These are phyloP conservation scores for Dinoponera quadriceps DNA, from an alignment of 1,140 invertebrate genomes.

Conservation along the genomic window DNA sequence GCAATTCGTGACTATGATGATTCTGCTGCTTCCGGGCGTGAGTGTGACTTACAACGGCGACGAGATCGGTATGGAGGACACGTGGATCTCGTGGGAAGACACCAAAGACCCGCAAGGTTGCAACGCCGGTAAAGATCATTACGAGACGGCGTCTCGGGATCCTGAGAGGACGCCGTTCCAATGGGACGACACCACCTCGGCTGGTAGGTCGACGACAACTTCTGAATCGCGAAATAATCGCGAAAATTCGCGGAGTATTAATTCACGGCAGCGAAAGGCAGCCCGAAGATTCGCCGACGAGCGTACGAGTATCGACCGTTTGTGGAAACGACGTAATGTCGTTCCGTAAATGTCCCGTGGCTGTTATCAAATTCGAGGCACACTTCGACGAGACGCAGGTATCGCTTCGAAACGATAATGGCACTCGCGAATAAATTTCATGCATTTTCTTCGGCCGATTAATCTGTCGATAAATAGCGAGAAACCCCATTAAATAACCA, in stretches of 20 bases:
- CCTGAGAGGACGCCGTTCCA: slow-evolving; percentile 89
- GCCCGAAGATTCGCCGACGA: neutral
- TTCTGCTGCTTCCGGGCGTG: slow-evolving; percentile 90
- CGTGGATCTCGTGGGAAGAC: slow-evolving; percentile 80
- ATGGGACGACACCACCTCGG: slow-evolving; percentile 88
- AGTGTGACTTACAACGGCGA: slow-evolving; percentile 92
- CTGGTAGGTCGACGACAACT: slow-evolving; percentile 81
- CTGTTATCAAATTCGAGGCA: neutral
- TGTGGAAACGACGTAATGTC: neutral
- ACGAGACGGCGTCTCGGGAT: slow-evolving; percentile 84
- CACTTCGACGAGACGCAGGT: neutral
- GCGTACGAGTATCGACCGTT: neutral
- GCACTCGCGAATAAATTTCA: neutral
- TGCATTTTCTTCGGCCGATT: neutral
- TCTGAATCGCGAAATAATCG: too few species aligned
- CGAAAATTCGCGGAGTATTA: neutral
- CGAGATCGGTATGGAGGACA: slow-evolving; percentile 88
- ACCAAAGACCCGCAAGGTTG: slow-evolving; percentile 78
- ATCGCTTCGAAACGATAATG: neutral
- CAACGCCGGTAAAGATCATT: slow-evolving; percentile 78
- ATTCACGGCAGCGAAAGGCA: neutral
- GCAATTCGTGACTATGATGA: slow-evolving; percentile 89
- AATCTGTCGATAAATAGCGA: slow-evolving; percentile 16
- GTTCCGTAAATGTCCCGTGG: neutral
- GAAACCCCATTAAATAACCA: slow-evolving; percentile 17